Evolutionary conservation across 2,888 invertebrate genomes (phyloP).

Genomic region (Lacanobia wlatinum): DNA sequence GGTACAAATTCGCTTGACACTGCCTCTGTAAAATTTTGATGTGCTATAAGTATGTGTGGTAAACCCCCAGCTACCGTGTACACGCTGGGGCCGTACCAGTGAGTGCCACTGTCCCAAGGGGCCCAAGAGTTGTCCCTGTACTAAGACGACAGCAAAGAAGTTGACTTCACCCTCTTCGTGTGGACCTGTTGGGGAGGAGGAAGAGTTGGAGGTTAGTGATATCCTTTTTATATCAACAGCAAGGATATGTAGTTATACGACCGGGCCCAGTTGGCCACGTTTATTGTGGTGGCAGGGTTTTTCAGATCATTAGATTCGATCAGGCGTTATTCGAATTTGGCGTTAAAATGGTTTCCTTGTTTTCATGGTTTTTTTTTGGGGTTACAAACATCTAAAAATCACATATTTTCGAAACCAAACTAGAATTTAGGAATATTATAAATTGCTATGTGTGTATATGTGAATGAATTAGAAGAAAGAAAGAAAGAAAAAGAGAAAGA

Average conservation of each 20-base stretch:
- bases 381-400: too few species aligned
- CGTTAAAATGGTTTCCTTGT: too few species aligned
- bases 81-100: conserved; percentile 77
- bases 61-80: conserved; percentile 76
- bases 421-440: too few species aligned
- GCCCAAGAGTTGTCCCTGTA: conserved; percentile 79
- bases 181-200: conserved; percentile 57
- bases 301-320: too few species aligned
- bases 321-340: too few species aligned
- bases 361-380: too few species aligned
- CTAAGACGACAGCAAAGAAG: conserved; percentile 73
- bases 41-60: not conserved
- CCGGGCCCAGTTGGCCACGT: too few species aligned
- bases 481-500: too few species aligned
- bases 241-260: not conserved
- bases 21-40: not conserved
- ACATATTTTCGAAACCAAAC: too few species aligned
- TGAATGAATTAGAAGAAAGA: too few species aligned
- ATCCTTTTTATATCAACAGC: not conserved
- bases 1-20: not conserved
- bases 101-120: conserved; percentile 87
- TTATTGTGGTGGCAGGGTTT: too few species aligned
- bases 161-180: conserved; percentile 70
- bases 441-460: too few species aligned
- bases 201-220: conserved; percentile 68